These are phyloP conservation scores for Pithys albifrons DNA, from an alignment of 2,113 vertebrate species.

Conservation along the genomic window DNA sequence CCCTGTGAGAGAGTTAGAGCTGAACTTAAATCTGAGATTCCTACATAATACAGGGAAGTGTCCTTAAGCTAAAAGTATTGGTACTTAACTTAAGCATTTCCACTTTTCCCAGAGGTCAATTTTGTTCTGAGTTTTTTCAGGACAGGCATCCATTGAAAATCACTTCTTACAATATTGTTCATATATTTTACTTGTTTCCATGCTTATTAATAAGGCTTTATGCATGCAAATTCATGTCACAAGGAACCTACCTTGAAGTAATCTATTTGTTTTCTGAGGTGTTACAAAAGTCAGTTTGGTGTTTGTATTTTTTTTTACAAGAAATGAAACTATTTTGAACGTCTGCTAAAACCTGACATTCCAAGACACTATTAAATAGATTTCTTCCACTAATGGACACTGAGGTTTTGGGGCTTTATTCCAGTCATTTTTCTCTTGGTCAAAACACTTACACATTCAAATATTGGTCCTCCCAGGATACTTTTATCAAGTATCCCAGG, in stretches of 20 bases:
- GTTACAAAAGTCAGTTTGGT: background rate
- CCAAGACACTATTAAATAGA: background rate
- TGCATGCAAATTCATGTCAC: background rate
- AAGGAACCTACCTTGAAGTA: background rate
- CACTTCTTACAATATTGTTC: background rate
- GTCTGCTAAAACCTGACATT: background rate
- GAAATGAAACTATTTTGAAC: background rate
- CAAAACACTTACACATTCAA: constrained; percentile 56
- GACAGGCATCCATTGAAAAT: background rate
- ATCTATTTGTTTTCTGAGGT: background rate
- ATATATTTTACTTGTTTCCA: background rate
- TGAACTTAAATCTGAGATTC: background rate
- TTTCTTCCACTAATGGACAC: background rate
- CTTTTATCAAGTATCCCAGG: constrained; percentile 67
- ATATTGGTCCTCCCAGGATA: constrained; percentile 56
- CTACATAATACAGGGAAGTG: background rate
- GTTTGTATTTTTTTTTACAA: background rate
- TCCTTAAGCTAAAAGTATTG: background rate
- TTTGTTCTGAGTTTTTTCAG: background rate
- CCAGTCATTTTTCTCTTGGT: background rate
- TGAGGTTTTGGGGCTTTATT: background rate
- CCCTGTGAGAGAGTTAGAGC: background rate
- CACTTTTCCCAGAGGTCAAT: background rate
- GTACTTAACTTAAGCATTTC: background rate
- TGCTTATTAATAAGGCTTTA: background rate